These are phyloP conservation scores for Cheilosia variabilis DNA, from an alignment of 2,888 invertebrate species.

Conservation along the genomic window DNA sequence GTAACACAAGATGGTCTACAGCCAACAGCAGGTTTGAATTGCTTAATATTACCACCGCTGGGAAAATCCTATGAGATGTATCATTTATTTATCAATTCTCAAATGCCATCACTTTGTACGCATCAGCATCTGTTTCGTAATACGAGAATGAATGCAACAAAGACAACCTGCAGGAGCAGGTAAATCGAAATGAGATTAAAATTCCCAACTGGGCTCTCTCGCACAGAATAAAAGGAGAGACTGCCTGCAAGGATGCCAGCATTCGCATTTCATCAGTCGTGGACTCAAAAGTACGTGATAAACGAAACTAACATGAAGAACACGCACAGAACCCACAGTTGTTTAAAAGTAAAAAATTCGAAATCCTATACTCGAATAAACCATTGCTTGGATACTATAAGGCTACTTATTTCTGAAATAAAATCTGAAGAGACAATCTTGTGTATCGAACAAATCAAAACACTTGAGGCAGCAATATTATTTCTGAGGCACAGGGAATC, in stretches of 20 bases:
- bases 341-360: constrained; percentile 97
- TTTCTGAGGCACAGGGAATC: neutral
- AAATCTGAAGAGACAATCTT: constrained; percentile 94
- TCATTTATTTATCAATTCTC: neutral
- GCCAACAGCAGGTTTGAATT: neutral
- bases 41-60: neutral
- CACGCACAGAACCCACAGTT: constrained; percentile 92
- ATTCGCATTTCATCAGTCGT: neutral
- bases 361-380: constrained; percentile 92
- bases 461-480: constrained; percentile 92
- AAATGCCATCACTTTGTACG: neutral
- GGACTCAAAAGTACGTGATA: neutral
- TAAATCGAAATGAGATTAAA: neutral
- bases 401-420: constrained; percentile 90
- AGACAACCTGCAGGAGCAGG: constrained; percentile 15
- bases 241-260: neutral
- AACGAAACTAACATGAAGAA: constrained; percentile 71
- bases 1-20: neutral
- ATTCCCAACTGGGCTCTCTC: neutral
- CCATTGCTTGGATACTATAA: constrained; percentile 93
- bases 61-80: neutral
- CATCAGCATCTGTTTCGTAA: constrained; percentile 13
- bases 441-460: constrained; percentile 94
- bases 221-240: constrained; percentile 3
- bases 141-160: neutral